Base-by-base conservation (phyloP, 2,797 vertebrate species). In the Sebastes matsubarae region DNA sequence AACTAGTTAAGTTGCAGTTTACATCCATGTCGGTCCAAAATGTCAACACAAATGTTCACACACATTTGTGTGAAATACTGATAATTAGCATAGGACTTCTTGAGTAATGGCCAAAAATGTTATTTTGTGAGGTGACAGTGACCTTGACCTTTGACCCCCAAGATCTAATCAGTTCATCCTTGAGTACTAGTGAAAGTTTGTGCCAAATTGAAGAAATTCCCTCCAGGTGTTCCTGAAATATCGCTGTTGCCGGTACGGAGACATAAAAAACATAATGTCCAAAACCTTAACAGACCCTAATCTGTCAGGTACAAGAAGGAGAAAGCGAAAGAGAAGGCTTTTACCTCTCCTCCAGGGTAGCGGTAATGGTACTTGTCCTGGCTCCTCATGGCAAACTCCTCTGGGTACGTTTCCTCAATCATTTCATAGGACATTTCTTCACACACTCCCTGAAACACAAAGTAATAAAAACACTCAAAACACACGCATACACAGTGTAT, bases 281-380 rank as follows among this genome's bases (percentile, higher is more conserved):
- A 20, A n/a, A 30, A 16, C 5, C 16, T 9, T 4, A n/a, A 38
- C 42, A 65, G 42, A n/a, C 11, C 20, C 16, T 65, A 20, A 52
- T 34, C 24, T 38, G 29, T 52, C 22, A n/a, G 8, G n/a, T 34
- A 11, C 13, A 57, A 11, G 29, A 36, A 52, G 50, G 22, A 42
- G 2, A 42, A 67, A 42, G 30, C 8, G 6, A 42, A 38, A 76
- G 59, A 24, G 2, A 13, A 32, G 14, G 22, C 2, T 11, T 25
- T 88, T 88, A 99, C 98, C 96, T 99, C 98, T 90, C 98, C 98
- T 77, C 98, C 97, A 38, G 97, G 98, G n/a, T 99, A 99, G 22
- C 98, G 97, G 85, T 99, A 99, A n/a, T 98, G 96, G 18, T 98
- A 99, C 68, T 99, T 99, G 88, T 99, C 97, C 87, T 97, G 97